These are phyloP conservation scores for Lycaena phlaeas DNA, from an alignment of 2,888 invertebrate genomes.

Conservation along the genomic window DNA sequence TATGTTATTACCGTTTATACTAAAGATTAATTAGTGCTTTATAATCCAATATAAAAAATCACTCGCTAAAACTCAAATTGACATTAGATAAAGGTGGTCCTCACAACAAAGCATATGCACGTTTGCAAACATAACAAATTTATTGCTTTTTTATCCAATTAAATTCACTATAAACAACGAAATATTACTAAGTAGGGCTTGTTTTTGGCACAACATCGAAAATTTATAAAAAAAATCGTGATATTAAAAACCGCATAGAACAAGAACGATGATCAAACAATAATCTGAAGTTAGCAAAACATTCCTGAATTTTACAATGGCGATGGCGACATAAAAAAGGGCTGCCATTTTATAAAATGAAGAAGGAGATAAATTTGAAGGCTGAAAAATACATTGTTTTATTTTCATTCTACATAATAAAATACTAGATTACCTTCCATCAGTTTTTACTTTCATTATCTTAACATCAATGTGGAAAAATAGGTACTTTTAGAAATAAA, in stretches of 20 bases:
- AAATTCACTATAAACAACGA: conserved; percentile 29
- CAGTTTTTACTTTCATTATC: too few species aligned
- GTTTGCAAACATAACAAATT: conserved; percentile 50
- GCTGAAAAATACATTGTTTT: too few species aligned
- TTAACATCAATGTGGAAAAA: too few species aligned
- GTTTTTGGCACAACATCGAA: conserved; percentile 53
- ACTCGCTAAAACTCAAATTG: conserved; percentile 57
- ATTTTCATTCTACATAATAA: too few species aligned
- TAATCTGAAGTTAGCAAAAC: conserved; percentile 54
- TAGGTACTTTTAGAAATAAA: too few species aligned
- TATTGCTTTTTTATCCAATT: conserved; percentile 35
- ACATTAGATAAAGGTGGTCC: conserved; percentile 72
- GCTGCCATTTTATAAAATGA: not conserved
- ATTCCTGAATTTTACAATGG: conserved; percentile 34
- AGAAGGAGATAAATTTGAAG: not conserved
- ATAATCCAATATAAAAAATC: conserved; percentile 51
- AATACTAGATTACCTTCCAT: too few species aligned
- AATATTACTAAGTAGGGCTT: conserved; percentile 38
- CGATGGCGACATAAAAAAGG: conserved; percentile 22
- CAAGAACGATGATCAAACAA: conserved; percentile 66
- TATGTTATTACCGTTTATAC: not conserved
- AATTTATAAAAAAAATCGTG: conserved; percentile 48
- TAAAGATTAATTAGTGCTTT: conserved; percentile 4
- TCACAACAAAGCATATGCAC: conserved; percentile 73
- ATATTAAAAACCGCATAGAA: conserved; percentile 63